Evolutionary conservation across 2,113 vertebrate genomes (phyloP), one percentile per base, ranked within the genome.

Genomic region (Caloenas nicobarica): DNA sequence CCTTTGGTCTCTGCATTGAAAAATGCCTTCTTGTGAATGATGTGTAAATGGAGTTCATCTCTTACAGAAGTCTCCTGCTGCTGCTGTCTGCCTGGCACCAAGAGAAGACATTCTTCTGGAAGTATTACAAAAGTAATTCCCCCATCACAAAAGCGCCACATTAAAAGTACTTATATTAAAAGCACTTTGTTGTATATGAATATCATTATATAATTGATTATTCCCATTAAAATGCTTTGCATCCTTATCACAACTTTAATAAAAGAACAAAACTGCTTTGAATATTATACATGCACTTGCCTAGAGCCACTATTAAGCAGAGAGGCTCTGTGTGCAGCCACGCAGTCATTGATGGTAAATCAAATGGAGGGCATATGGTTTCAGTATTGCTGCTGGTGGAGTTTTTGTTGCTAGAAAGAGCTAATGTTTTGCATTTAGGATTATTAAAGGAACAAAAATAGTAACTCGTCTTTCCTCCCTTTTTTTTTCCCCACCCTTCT

Each of bases 241-340:
- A 81, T 73, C 81, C 71, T 95, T 91, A 95, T 93, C 85, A 86
- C 65, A 94, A 79, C 74, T 70, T 93, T 97, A 91, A 91, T 91
- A 84, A 95, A 94, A 90, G 93, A 83, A 96, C 66, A 91, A 79
- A 80, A 86, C 73, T 57, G 73, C 81, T 94, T 86, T 88, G 89
- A 80, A 51, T 68, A 89, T 82, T 93, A 73, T 82, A 88, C 85
- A 97, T 78, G 73, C 80, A 74, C 89, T 97, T 95, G 96, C 95
- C 95, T 96, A 95, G 92, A 97, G 95, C 95, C 93, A 96, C 90
- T 96, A 95, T 97, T 97, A 97, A 85, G 96, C 91, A 89, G 82
- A 96, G 79, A 96, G 79, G 56, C 83, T 95, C 53, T 95, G 70
- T 92, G 94, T 94, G 93, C 95, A 97, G 95, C 79, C 80, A 96